phyloP scores from a whole-genome alignment of 1,140 invertebrate species.

The Eciton burchellii region DNA sequence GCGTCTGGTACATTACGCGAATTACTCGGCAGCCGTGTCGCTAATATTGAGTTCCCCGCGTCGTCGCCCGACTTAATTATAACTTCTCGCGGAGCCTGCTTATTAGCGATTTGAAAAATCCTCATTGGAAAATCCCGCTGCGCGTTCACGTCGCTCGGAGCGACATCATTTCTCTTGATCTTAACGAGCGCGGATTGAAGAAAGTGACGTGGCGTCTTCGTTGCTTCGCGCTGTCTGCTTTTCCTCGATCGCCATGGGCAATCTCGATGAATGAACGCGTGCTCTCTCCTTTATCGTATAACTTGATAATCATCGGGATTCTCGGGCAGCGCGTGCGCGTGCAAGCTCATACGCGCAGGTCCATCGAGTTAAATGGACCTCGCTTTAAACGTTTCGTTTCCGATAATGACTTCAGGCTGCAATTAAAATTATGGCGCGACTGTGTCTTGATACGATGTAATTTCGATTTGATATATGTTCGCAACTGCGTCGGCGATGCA shows the following conservation, averaged over 20 bases:
- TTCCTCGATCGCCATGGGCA: neutral
- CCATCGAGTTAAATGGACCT: neutral
- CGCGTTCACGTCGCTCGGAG: neutral
- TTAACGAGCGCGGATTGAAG: neutral
- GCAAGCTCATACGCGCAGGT: neutral
- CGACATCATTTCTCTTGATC: neutral
- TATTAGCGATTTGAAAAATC: conserved; percentile 45
- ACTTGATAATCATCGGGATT: neutral
- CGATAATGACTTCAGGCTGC: conserved; percentile 27
- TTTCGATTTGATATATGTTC: conserved; percentile 42
- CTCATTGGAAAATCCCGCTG: conserved; percentile 32
- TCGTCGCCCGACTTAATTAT: conserved; percentile 47
- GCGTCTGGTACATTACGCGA: conserved; percentile 44
- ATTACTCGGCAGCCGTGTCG: conserved; percentile 53
- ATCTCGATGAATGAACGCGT: too few species aligned
- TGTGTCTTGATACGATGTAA: conserved; percentile 42
- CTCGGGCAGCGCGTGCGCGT: neutral
- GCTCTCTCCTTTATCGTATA: neutral
- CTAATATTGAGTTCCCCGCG: conserved; percentile 51
- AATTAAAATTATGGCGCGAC: conserved; percentile 31
- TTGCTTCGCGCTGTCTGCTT: neutral
- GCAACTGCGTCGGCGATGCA: conserved; percentile 12
- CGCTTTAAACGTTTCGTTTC: neutral
- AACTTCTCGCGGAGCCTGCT: conserved; percentile 37
- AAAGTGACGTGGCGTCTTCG: neutral